Evolutionary conservation across 2,888 invertebrate species (phyloP), one percentile per base, ranked within the genome.

Genomic region (Epicampocera succincta): DNA sequence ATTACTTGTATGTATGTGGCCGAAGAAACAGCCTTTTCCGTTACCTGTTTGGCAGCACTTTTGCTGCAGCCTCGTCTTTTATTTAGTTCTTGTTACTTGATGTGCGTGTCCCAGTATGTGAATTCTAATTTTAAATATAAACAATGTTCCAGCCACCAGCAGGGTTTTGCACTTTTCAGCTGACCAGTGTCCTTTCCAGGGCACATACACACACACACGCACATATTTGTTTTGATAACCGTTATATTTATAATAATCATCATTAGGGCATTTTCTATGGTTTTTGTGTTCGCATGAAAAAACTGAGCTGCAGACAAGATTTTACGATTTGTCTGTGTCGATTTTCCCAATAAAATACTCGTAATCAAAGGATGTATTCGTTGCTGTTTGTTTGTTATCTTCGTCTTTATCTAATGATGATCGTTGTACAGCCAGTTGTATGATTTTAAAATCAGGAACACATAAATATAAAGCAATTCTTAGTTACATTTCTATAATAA

Each of bases 211-310:
- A 12, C 33, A 44, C 9, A 17, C 17, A 42, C 25, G n/a, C 12
- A 3, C 9, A 29, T 12, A 46, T 66, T 68, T 15, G 12, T 63
- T 42, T 61, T 38, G 50, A 46, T 48, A 50, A 78, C 71, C 69
- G 69, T 78, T 82, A 74, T 82, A 58, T 78, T 82, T 58, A 48
- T 78, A 71, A 74, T 71, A 75, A 82, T 78, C 78, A 82, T 69
- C 63, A 78, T 74, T 71, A 78, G 60, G 54, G 11, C 52, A 78
- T 82, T 81, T 77, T 81, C 81, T 69, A 63, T 81, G 77, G 78
- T 78, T 75, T n/a, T 74, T 44, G 42, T 56, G 15, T 25, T 54
- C 33, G 65, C 17, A 25, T 21, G 19, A 60, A 71, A 46, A n/a
- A 21, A 12, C n/a, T 15, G 11, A 50, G 60, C 44, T 50, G 56